Base-by-base conservation (phyloP, 2,113 vertebrate genomes). In the Martes martes region DNA sequence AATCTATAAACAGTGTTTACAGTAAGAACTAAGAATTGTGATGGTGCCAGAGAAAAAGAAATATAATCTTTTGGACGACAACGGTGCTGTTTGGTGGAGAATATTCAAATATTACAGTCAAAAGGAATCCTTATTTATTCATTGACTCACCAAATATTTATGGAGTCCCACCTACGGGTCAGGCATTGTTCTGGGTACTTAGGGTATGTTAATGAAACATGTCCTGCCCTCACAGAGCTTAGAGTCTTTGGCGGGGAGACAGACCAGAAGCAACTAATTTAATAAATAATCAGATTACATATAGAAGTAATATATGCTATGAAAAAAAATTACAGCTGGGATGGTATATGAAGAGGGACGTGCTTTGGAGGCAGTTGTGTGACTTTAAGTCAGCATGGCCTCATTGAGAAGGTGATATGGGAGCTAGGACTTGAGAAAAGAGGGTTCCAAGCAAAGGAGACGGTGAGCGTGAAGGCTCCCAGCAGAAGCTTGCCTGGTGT, bases 1-100 rank as follows among this genome's bases (percentile, higher is more conserved):
- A 59, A 84, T 93, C 21, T 88, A 18, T 94, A 78, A 67, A 67
- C 18, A 88, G 31, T 92, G 19, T 82, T 95, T 96, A 67, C 42
- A 80, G 0, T 95, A 93, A 96, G 45, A 91, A 63, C n/a, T 91
- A 88, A 79, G 31, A 73, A 39, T 36, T 95, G 50, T 93, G 21
- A 92, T 85, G 52, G 39, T 50, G 18, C 61, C 71, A 79, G 42
- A 78, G 59, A 59, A 79, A 91, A 80, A 42, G 6, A 93, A 84
- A 28, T 55, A 16, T 16, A 71, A 50, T 82, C 24, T 86, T 76
- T 11, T 89, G 9, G 0, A 94, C 28, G 5, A 24, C 81, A 65
- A 45, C 63, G 28, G 13, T 85, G 45, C 8, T 79, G 2, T 81
- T 89, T 85, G 33, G 63, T 90, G 24, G 31, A 65, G 42, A 93